phyloP scores from a whole-genome alignment of 2,113 vertebrate genomes.

The Labrus mixtus region DNA sequence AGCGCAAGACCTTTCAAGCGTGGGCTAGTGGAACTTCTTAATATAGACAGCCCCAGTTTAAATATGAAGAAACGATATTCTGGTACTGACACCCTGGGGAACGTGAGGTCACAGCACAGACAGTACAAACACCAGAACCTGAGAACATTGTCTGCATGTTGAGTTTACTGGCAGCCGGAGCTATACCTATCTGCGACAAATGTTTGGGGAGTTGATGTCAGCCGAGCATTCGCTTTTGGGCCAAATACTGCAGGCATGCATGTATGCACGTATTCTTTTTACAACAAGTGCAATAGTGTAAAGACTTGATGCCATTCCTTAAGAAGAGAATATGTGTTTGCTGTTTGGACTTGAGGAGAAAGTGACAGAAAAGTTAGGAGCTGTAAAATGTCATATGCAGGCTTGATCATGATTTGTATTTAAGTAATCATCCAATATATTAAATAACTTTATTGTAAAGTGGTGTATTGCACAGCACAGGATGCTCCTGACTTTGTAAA shows the following conservation, averaged over 20 bases:
- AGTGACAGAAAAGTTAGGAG: neutral
- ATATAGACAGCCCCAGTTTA: slow-evolving; percentile 62
- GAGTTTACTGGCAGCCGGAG: slow-evolving; percentile 46
- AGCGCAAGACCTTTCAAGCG: slow-evolving; percentile 53
- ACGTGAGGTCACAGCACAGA: slow-evolving; percentile 56
- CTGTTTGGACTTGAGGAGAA: neutral
- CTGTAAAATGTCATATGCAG: neutral
- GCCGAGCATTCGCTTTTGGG: slow-evolving; percentile 13
- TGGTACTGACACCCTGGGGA: slow-evolving; percentile 56
- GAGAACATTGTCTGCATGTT: slow-evolving; percentile 62
- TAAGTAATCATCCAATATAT: neutral
- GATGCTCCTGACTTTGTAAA: slow-evolving; percentile 7
- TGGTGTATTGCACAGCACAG: neutral
- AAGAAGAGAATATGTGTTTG: neutral
- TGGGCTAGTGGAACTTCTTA: slow-evolving; percentile 42
- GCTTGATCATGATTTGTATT: neutral
- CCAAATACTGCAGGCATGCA: slow-evolving; percentile 27
- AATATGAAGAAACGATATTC: slow-evolving; percentile 56
- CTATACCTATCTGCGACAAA: slow-evolving; percentile 53
- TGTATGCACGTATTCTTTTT: slow-evolving; percentile 4
- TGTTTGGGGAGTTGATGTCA: slow-evolving; percentile 28
- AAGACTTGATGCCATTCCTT: neutral
- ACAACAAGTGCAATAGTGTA: slow-evolving; percentile 4
- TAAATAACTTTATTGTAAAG: neutral
- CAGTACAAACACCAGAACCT: slow-evolving; percentile 44